phyloP scores from a whole-genome alignment of 2,888 invertebrate genomes.

The Cremastobaeus sp. region DNA sequence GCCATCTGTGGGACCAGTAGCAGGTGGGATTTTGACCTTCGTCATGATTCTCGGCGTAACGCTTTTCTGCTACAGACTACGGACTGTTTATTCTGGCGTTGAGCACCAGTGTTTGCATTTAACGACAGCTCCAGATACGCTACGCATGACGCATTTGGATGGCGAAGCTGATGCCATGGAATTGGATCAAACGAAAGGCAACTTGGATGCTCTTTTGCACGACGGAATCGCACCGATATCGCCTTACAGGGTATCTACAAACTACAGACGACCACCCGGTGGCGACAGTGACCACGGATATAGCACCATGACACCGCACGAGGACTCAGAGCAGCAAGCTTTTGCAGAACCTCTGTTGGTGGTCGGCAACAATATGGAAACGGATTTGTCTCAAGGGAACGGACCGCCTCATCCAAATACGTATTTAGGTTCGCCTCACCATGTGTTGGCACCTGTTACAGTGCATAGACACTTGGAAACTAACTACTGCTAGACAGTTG shows the following conservation, averaged over 20 bases:
- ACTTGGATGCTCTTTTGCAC: slow-evolving; percentile 84
- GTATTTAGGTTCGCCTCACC: slow-evolving; percentile 81
- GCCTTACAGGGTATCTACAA: slow-evolving; percentile 91
- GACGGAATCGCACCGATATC: slow-evolving; percentile 86
- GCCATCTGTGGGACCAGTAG: slow-evolving; percentile 90
- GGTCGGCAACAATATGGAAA: slow-evolving; percentile 69
- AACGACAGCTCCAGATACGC: slow-evolving; percentile 80
- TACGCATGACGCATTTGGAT: slow-evolving; percentile 87
- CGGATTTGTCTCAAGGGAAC: slow-evolving; percentile 66
- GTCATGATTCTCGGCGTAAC: slow-evolving; percentile 89
- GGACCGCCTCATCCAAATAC: slow-evolving; percentile 80
- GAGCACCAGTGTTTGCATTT: slow-evolving; percentile 78
- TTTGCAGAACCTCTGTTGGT: slow-evolving; percentile 80
- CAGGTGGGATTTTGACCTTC: slow-evolving; percentile 90
- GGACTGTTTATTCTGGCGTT: slow-evolving; percentile 79
- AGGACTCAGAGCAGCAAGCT: slow-evolving; percentile 91
- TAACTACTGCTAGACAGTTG: slow-evolving; percentile 78
- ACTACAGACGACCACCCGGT: slow-evolving; percentile 87
- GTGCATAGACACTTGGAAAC: slow-evolving; percentile 94
- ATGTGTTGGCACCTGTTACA: slow-evolving; percentile 91
- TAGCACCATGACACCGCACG: slow-evolving; percentile 95
- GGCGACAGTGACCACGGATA: slow-evolving; percentile 96
- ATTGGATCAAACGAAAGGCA: slow-evolving; percentile 71
- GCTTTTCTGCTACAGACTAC: slow-evolving; percentile 89
- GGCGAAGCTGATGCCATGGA: slow-evolving; percentile 82